Evolutionary conservation across 2,113 vertebrate species (phyloP), one percentile per base, ranked within the genome.

Genomic region (Zonotrichia leucophrys): DNA sequence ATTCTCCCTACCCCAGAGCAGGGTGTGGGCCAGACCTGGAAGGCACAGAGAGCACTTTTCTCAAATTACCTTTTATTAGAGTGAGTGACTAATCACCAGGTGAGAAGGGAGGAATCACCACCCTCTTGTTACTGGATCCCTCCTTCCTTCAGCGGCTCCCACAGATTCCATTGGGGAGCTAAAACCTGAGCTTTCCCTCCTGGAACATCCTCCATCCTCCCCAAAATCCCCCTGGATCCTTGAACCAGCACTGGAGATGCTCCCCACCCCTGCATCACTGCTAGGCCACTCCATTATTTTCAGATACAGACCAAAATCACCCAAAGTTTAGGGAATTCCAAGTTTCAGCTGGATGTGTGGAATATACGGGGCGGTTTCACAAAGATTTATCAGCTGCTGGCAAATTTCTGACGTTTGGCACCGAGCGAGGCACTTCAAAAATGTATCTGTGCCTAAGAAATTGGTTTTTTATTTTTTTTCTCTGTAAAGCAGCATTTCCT

Each of bases 311-410:
- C 10, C 66, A 60, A 58, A 91, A 73, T 52, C 83, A 16, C 44
- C 12, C 18, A 73, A 31, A 27, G 70, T 37, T 82, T n/a, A 55
- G 89, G 87, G 76, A 62, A 73, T 16, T 66, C 80, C 84, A 78
- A 63, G 31, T 87, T 92, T 33, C 41, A 56, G 82, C 47, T 50
- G n/a, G 72, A 79, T 0, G 6, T 17, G 77, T 14, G 53, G 73
- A 77, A 89, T 55, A 41, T 3, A 73, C 4, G 70, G 35, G 70
- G 84, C 23, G 9, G 67, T 42, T 92, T 76, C 68, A 62, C 15
- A 79, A 78, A 80, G 91, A 92, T 91, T 87, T 84, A 95, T 91
- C 89, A 60, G 58, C 10, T 91, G 78, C 11, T 95, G 89, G 93
- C 84, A 59, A 85, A 59, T 58, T 64, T 68, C 33, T 89, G 94